Evolutionary conservation across 2,113 vertebrate genomes (phyloP), one percentile per base, ranked within the genome.

Genomic region (Rhizomys pruinosus): DNA sequence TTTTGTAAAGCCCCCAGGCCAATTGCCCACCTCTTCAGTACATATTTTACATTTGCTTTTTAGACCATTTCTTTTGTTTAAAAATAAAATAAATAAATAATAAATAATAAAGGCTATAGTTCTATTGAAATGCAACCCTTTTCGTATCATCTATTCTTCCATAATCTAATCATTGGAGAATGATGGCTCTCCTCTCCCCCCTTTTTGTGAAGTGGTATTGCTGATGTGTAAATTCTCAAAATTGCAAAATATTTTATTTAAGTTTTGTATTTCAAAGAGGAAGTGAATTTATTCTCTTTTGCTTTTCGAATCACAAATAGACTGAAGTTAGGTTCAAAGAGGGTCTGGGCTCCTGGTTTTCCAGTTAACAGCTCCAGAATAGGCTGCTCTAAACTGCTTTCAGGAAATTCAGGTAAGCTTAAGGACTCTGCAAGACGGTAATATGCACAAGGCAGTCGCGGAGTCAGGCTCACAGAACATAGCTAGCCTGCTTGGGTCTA

Each of bases 51-150:
- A 10, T 92, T 97, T 95, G 68, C 87, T n/a, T 97, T 97, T 91
- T 93, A 97, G 97, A 80, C 20, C 57, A 81, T 42, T 85, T 87
- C 94, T 97, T 97, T 97, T 97, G 87, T 72, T 68, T 95, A 89
- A 90, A n/a, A n/a, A n/a, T n/a, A n/a, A n/a, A 77, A 69, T 61
- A 97, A 97, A 97, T 73, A 59, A 89, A 73, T 63, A 95, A 94
- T 68, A 92, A 98, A 98, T 98, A n/a, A n/a, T n/a, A n/a, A 98
- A 98, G 98, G 90, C 73, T n/a, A n/a, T 96, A 92, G 93, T 96
- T 97, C 96, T 96, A 95, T 96, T 97, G 89, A 95, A 97, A 89
- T 92, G 17, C 6, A 90, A 22, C 63, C 47, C 47, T 61, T 82
- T 95, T 84, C 72, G 96, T 93, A 92, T n/a, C 71, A 84, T 90